Evolutionary conservation across 2,113 vertebrate species (phyloP).

Genomic region (Chitala chitala): DNA sequence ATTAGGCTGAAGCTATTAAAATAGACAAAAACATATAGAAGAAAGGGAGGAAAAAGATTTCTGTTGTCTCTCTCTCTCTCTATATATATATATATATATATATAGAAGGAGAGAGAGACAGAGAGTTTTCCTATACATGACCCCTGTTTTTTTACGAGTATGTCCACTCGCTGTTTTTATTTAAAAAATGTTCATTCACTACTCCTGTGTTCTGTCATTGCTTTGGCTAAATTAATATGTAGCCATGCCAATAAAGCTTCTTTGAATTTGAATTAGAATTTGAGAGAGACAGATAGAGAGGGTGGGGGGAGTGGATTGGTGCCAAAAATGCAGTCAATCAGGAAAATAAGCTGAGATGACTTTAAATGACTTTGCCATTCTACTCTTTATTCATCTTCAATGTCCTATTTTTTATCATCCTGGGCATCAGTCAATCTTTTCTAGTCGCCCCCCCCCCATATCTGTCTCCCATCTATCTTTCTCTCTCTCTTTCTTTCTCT

Average conservation of each 20-base stretch:
- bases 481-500: neutral
- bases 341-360: neutral
- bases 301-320: neutral
- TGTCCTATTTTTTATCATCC: neutral
- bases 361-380: neutral
- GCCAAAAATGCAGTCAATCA: neutral
- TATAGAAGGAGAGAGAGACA: too few species aligned
- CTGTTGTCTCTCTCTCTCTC: too few species aligned
- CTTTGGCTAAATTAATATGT: too few species aligned
- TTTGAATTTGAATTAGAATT: too few species aligned
- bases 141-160: too few species aligned
- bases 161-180: too few species aligned
- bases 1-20: neutral
- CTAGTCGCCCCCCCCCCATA: neutral
- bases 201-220: too few species aligned
- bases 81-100: too few species aligned
- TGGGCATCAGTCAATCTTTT: neutral
- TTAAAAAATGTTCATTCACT: too few species aligned
- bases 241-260: too few species aligned
- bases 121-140: too few species aligned
- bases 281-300: too few species aligned
- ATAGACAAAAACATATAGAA: constrained; percentile 1
- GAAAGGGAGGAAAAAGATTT: neutral
- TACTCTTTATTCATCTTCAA: neutral
- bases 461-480: neutral